phyloP scores from a whole-genome alignment of 2,797 vertebrate genomes.

The Acomys russatus region DNA sequence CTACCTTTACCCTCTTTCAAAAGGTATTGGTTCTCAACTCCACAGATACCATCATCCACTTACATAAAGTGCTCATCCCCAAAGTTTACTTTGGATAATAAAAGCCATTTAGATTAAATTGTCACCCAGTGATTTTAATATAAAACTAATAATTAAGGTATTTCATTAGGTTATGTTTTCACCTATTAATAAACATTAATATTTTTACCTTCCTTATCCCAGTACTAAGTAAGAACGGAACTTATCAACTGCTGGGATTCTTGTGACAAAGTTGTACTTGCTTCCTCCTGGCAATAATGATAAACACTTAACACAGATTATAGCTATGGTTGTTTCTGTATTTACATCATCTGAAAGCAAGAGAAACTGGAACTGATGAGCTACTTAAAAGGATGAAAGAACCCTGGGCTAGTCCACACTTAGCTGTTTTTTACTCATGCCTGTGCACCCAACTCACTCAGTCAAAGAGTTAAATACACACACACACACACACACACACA shows the following conservation, averaged over 20 bases:
- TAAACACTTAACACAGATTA: not conserved
- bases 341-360: not conserved
- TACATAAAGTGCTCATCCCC: not conserved
- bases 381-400: not conserved
- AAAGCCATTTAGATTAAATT: not conserved
- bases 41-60: not conserved
- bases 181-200: not conserved
- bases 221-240: not conserved
- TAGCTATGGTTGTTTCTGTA: not conserved
- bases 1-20: not conserved
- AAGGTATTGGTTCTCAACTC: not conserved
- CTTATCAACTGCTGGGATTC: not conserved
- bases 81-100: not conserved
- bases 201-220: constrained; percentile 24
- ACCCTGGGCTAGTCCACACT: not conserved
- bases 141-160: constrained; percentile 18
- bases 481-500: too few relatives aligned
- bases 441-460: not conserved
- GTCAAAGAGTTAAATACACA: not conserved
- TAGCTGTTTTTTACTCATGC: not conserved
- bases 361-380: not conserved
- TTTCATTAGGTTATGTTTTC: not conserved
- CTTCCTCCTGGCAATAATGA: not conserved
- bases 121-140: not conserved
- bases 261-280: not conserved